These are phyloP conservation scores for Diarsia mendica DNA, from an alignment of 2,888 invertebrate species.

Conservation along the genomic window DNA sequence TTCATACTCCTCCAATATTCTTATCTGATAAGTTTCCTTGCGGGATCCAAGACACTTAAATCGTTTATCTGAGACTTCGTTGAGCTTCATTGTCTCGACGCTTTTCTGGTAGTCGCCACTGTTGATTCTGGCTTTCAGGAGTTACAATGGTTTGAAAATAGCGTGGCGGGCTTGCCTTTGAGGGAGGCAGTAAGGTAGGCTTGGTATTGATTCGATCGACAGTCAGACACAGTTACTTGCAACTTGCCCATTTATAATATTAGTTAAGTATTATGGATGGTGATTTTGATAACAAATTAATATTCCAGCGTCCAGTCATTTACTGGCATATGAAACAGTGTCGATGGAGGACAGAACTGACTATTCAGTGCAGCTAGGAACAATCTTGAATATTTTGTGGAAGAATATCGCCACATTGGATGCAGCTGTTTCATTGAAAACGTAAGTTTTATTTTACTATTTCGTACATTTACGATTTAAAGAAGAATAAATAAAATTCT, in stretches of 20 bases:
- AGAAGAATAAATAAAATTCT: too few relatives aligned
- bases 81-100: too few relatives aligned
- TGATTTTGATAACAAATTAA: constrained; percentile 2
- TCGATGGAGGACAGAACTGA: constrained; percentile 88
- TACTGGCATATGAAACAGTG: constrained; percentile 82
- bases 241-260: neutral
- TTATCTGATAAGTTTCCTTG: too few relatives aligned
- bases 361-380: constrained; percentile 86
- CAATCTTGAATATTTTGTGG: constrained; percentile 90
- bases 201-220: neutral
- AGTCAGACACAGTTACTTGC: neutral
- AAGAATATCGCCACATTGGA: constrained; percentile 90
- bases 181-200: too few relatives aligned
- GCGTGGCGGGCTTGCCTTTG: too few relatives aligned
- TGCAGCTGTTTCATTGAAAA: constrained; percentile 81
- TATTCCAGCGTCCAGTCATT: constrained; percentile 75
- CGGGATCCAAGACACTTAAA: too few relatives aligned
- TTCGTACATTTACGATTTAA: too few relatives aligned
- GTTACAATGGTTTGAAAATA: too few relatives aligned
- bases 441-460: constrained; percentile 77
- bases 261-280: neutral
- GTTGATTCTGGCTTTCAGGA: too few relatives aligned
- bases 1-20: too few relatives aligned
- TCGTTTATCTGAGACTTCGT: too few relatives aligned
- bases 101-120: too few relatives aligned